Percentiles rank a stretch among this genome's conserved stretches.
Evolutionary conservation across 2,113 vertebrate species (phyloP).

Genomic region (Fregetta grallaria): DNA sequence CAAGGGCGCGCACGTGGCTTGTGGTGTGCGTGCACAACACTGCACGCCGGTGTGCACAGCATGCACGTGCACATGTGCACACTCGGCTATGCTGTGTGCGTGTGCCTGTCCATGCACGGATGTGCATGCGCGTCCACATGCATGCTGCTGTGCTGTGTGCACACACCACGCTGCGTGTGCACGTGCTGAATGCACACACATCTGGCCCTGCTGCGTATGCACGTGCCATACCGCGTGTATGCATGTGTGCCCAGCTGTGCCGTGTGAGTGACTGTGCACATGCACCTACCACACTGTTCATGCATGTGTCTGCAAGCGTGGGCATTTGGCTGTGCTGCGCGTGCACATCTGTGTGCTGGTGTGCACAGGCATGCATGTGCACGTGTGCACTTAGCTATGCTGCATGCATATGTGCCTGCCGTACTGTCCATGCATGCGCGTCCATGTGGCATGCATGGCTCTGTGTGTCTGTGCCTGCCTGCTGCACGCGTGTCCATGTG

Average conservation of each 20-base stretch:
- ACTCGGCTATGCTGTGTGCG: too few species aligned
- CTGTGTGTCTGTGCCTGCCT: neutral
- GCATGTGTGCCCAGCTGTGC: neutral
- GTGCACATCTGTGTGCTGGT: fast-evolving
- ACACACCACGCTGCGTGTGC: too few species aligned
- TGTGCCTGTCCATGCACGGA: neutral
- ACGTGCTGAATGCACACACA: fast-evolving
- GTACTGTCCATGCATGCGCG: neutral
- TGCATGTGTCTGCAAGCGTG: fast-evolving
- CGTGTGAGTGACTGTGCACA: too few species aligned
- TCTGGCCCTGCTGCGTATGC: too few species aligned
- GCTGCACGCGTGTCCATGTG: too few species aligned
- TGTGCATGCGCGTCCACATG: too few species aligned
- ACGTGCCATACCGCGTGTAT: too few species aligned
- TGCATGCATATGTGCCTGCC: neutral
- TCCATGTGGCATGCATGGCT: too few species aligned
- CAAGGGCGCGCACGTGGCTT: fast-evolving
- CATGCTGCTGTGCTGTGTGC: too few species aligned
- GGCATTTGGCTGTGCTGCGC: neutral
- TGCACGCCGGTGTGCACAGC: fast-evolving
- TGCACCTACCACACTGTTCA: too few species aligned
- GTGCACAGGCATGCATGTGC: fast-evolving
- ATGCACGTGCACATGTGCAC: too few species aligned
- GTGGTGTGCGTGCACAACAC: neutral
- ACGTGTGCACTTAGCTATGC: neutral